These are phyloP conservation scores for Gallinago solitaria DNA, from an alignment of 2,797 vertebrate species.

Conservation along the genomic window DNA sequence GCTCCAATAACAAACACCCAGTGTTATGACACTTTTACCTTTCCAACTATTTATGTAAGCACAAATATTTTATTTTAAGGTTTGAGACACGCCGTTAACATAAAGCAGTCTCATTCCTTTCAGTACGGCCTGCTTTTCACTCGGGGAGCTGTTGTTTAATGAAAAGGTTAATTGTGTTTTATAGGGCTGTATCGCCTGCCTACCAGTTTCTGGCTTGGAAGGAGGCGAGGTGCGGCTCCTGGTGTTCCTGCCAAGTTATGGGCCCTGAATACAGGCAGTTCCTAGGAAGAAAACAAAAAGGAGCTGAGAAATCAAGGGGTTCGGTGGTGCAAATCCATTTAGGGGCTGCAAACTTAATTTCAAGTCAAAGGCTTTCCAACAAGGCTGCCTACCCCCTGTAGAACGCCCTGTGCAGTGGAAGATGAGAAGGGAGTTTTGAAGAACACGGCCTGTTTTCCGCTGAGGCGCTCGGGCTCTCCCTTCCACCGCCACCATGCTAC, in stretches of 20 bases:
- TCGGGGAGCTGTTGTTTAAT: conserved; percentile 73
- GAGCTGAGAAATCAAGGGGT: background rate
- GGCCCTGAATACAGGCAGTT: background rate
- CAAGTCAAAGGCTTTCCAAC: background rate
- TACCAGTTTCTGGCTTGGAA: conserved; percentile 49
- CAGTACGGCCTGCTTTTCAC: conserved; percentile 58
- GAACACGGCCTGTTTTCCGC: background rate
- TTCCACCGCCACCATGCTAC: background rate
- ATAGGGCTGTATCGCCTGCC: conserved; percentile 29
- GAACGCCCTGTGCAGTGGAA: background rate
- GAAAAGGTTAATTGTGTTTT: conserved; percentile 77
- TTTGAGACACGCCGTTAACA: conserved; percentile 78
- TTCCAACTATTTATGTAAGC: conserved; percentile 83
- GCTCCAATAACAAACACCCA: conserved; percentile 82
- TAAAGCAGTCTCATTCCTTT: conserved; percentile 79
- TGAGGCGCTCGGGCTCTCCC: background rate
- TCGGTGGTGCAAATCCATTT: background rate
- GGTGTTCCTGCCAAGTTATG: background rate
- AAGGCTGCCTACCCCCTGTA: background rate
- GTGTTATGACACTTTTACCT: conserved; percentile 86
- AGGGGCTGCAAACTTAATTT: background rate
- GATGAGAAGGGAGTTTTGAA: background rate
- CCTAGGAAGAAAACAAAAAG: conserved; percentile 3
- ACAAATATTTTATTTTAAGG: conserved; percentile 84
- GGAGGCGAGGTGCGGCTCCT: background rate